Evolutionary conservation across 2,888 invertebrate species (phyloP), one percentile per base, ranked within the genome.

Genomic region (Nasonovia ribisnigri): DNA sequence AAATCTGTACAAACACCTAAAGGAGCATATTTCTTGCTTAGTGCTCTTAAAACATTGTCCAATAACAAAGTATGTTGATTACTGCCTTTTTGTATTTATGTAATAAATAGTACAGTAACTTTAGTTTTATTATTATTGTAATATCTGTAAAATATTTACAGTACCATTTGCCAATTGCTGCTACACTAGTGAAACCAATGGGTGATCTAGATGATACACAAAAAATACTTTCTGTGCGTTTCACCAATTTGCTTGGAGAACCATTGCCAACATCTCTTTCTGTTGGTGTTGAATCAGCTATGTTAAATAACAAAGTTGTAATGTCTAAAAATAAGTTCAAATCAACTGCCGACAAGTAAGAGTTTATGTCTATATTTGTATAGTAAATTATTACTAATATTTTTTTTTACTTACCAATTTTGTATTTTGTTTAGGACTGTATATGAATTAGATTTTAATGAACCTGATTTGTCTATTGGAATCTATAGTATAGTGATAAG

Each of bases 1-100:
- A 97, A 98, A 95, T 98, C 98, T 88, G 99, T 99, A 4, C 98
- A 98, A 95, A 97, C 98, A 8, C 96, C 98, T 0, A 98, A 98
- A 95, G 98, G 99, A 60, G 98, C 98, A 11, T 97, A 97, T 94
- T 97, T 97, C 93, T 96, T 99, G 51, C 96, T 99, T 0, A 98
- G 98, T 95, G 98, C 98, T 0, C 96, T 99, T 46, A 96, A 96
- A 86, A 97, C 97, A 0, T 96, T 98, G 29, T 97, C 97, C 3
- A 96, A 97, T 24, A 97, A 97, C 94, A 97, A 97, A 96, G 97
- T 97, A 95, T 96, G 95, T 94, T 91, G 24, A n/a, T 43, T 2
- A 46, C 16, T 43, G 10, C 46, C 36, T 42, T 26, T 24, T 48
- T 57, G 42, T 6, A 77, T 42, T 92, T 42, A 20, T 36, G 36